Evolutionary conservation across 2,797 vertebrate species (phyloP).

Genomic region (Arrhamphus sclerolepis): DNA sequence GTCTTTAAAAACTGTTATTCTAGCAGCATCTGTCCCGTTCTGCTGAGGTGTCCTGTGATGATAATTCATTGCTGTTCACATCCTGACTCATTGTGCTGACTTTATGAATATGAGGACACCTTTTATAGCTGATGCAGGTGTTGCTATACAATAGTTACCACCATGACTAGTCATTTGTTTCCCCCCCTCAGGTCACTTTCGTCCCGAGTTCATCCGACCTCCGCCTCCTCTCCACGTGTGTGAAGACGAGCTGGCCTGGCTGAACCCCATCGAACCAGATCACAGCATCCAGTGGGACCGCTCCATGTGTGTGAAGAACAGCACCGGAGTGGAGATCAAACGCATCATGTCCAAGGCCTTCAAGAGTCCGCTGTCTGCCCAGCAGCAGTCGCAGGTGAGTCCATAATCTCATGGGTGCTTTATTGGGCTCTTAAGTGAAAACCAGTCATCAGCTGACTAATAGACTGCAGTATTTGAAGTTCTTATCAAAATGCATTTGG

Average conservation of each 20-base stretch:
- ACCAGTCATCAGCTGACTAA: no score
- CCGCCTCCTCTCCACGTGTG: conserved; percentile 93
- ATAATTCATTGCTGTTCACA: conserved; percentile 17
- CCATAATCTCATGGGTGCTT: no score
- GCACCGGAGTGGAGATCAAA: conserved; percentile 96
- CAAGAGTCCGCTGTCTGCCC: conserved; percentile 94
- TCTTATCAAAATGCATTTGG: no score
- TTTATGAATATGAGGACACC: conserved; percentile 2
- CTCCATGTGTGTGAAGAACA: conserved; percentile 97
- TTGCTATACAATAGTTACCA: conserved; percentile 6
- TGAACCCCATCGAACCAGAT: conserved; percentile 95
- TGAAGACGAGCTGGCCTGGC: conserved; percentile 95
- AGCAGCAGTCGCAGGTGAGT: conserved; percentile 92
- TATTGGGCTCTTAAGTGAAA: no score
- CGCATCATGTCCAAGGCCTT: conserved; percentile 98
- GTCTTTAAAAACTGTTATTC: no score
- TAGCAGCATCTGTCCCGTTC: no score
- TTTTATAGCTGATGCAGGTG: background rate
- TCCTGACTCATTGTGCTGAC: conserved; percentile 28
- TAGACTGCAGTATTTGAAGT: no score
- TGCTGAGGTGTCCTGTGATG: no score
- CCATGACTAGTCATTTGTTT: background rate
- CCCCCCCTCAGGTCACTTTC: conserved; percentile 88
- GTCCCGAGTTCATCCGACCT: conserved; percentile 96
- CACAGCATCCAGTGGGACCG: conserved; percentile 95